Conservation (phyloP, 2,797 vertebrate species). For the Chelon auratus region DNA sequence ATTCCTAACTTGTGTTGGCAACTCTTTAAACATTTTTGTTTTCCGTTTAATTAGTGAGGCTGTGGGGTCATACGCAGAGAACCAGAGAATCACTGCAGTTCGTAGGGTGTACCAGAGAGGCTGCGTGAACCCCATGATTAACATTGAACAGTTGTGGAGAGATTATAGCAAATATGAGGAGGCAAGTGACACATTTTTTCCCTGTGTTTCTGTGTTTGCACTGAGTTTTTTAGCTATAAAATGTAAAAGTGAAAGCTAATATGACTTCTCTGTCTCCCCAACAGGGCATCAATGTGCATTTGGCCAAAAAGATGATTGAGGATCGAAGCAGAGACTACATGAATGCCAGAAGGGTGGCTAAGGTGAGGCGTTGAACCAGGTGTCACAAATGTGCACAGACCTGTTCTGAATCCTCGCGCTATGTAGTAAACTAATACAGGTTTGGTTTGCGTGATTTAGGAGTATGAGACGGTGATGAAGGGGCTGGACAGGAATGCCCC, state of each 20-base stretch:
- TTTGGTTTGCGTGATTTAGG: constrained; percentile 80
- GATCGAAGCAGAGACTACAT: constrained; percentile 99
- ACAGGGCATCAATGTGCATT: constrained; percentile 98
- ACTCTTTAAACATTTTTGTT: not conserved
- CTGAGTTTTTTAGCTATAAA: not conserved
- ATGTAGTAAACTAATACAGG: not conserved
- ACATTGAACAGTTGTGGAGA: constrained; percentile 99
- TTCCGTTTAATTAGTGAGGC: constrained; percentile 87
- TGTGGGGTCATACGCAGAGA: constrained; percentile 98
- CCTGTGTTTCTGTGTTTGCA: not conserved
- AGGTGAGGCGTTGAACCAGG: constrained; percentile 84
- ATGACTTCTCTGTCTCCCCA: constrained; percentile 49
- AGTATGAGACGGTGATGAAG: constrained; percentile 99
- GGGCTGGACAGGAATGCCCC: constrained; percentile 97
- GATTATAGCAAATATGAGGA: constrained; percentile 99
- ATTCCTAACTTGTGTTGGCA: not conserved
- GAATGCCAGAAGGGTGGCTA: constrained; percentile 98
- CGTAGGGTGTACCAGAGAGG: constrained; percentile 98
- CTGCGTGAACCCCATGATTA: constrained; percentile 99
- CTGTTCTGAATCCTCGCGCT: not conserved
- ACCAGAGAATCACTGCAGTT: constrained; percentile 98
- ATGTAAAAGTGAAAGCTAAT: not conserved
- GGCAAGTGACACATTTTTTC: constrained; percentile 78
- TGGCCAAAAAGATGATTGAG: constrained; percentile 99
- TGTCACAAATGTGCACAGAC: not conserved